Percentiles rank a stretch among this genome's conserved stretches.
Conservation (phyloP, 2,888 invertebrate species). For the Meganola albula region DNA sequence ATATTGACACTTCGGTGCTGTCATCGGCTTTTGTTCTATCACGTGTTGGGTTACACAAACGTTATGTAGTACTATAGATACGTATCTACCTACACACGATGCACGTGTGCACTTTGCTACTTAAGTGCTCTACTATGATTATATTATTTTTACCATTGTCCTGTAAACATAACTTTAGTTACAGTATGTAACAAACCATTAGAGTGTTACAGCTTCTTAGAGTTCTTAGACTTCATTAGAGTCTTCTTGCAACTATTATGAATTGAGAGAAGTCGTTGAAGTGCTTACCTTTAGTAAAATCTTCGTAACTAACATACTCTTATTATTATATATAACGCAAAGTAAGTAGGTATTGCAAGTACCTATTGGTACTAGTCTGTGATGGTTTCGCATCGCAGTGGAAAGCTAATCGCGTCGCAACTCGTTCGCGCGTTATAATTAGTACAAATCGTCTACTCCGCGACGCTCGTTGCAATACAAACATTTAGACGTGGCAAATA, state of each 20-base stretch:
- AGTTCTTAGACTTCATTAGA: too few species aligned
- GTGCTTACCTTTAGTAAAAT: too few species aligned
- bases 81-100: too few species aligned
- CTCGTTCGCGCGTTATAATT: conserved; percentile 74
- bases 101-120: conserved; percentile 51
- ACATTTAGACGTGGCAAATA: conserved; percentile 35
- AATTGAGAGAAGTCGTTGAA: too few species aligned
- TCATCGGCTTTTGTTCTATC: conserved; percentile 61
- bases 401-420: conserved; percentile 66
- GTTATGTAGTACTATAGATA: too few species aligned
- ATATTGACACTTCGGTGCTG: conserved; percentile 70
- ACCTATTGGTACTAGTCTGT: too few species aligned
- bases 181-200: too few species aligned
- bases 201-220: not conserved
- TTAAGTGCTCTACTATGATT: conserved; percentile 16
- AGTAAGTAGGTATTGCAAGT: too few species aligned
- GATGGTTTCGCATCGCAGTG: conserved; percentile 41
- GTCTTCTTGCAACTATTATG: too few species aligned
- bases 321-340: too few species aligned
- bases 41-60: conserved; percentile 61
- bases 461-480: conserved; percentile 36
- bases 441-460: conserved; percentile 70
- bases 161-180: not conserved
- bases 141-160: conserved; percentile 8
- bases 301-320: too few species aligned